These are phyloP conservation scores for Danaus melanippus DNA, from an alignment of 1,140 invertebrate species.

Conservation along the genomic window DNA sequence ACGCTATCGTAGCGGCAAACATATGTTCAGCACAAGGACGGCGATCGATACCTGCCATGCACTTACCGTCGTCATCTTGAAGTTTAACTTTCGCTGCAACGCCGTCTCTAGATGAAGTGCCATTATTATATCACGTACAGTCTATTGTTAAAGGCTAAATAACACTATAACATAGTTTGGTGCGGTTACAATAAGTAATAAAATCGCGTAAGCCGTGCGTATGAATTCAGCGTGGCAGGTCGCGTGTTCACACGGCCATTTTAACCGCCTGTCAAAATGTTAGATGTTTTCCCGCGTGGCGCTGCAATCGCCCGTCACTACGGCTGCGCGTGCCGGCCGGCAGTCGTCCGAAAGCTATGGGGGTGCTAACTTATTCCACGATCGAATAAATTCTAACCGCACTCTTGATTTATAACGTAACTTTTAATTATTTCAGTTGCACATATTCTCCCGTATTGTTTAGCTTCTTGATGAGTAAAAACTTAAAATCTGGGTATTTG, in stretches of 20 bases:
- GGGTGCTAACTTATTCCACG: slow-evolving; percentile 17
- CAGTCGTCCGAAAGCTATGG: slow-evolving; percentile 12
- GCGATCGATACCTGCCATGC: slow-evolving; percentile 62
- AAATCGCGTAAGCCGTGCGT: slow-evolving; percentile 52
- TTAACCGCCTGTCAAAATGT: slow-evolving; percentile 62
- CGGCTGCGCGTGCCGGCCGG: slow-evolving; percentile 54
- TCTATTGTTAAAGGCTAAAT: slow-evolving; percentile 27
- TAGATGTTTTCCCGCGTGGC: slow-evolving; percentile 41
- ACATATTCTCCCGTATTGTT: slow-evolving; percentile 14
- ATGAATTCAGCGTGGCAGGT: slow-evolving; percentile 51
- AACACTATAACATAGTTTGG: slow-evolving; percentile 60
- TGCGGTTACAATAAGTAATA: slow-evolving; percentile 39
- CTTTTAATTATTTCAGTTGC: slow-evolving; percentile 62
- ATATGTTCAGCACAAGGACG: slow-evolving; percentile 59
- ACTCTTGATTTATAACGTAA: slow-evolving; percentile 59
- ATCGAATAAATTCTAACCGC: slow-evolving; percentile 37
- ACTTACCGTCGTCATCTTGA: slow-evolving; percentile 70
- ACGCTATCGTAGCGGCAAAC: slow-evolving; percentile 50
- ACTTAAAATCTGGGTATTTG: too few relatives aligned
- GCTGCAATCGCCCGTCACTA: slow-evolving; percentile 49
- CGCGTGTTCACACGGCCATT: slow-evolving; percentile 66
- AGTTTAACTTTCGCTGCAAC: slow-evolving; percentile 67
- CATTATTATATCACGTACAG: slow-evolving; percentile 42
- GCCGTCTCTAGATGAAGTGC: slow-evolving; percentile 67
- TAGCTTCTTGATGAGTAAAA: too few relatives aligned